These are phyloP conservation scores for Drosophila ezoana DNA, from an alignment of 2,888 invertebrate genomes.

Conservation along the genomic window DNA sequence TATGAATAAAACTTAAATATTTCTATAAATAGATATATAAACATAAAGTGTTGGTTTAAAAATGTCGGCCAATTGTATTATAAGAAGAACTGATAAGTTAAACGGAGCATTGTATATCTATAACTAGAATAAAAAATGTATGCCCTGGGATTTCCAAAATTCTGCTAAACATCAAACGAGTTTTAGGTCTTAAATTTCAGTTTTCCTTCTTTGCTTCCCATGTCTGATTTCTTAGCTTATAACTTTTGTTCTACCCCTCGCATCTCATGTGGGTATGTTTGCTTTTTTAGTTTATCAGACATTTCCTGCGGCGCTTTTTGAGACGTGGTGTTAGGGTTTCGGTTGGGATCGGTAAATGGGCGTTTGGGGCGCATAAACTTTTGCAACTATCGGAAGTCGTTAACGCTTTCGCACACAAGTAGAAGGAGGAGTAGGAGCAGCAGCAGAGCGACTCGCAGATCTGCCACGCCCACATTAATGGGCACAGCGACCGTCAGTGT, in stretches of 20 bases:
- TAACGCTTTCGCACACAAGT: constrained; percentile 72
- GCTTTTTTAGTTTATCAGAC: constrained; percentile 69
- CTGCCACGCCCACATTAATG: constrained; percentile 46
- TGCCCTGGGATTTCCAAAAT: too few relatives aligned
- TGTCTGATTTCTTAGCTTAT: not conserved
- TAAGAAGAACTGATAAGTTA: too few relatives aligned
- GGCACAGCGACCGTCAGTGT: constrained; percentile 26
- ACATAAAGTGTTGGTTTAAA: too few relatives aligned
- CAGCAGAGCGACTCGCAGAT: constrained; percentile 4
- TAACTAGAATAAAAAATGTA: too few relatives aligned
- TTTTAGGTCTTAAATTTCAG: not conserved
- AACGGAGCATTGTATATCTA: too few relatives aligned
- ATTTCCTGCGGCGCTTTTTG: constrained; percentile 70
- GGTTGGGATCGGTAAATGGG: not conserved
- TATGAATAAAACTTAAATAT: too few relatives aligned
- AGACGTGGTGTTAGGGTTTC: constrained; percentile 42
- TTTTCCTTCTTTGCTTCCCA: too few relatives aligned
- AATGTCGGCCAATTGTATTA: too few relatives aligned
- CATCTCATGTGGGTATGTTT: constrained; percentile 5
- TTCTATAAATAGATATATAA: too few relatives aligned
- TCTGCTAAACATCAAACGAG: not conserved
- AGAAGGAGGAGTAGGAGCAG: constrained; percentile 17
- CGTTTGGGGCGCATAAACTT: constrained; percentile 49
- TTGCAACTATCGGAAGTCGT: constrained; percentile 77
- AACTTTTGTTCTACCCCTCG: constrained; percentile 44